phyloP scores from a whole-genome alignment of 2,797 vertebrate species.

The Lithobates pipiens region DNA sequence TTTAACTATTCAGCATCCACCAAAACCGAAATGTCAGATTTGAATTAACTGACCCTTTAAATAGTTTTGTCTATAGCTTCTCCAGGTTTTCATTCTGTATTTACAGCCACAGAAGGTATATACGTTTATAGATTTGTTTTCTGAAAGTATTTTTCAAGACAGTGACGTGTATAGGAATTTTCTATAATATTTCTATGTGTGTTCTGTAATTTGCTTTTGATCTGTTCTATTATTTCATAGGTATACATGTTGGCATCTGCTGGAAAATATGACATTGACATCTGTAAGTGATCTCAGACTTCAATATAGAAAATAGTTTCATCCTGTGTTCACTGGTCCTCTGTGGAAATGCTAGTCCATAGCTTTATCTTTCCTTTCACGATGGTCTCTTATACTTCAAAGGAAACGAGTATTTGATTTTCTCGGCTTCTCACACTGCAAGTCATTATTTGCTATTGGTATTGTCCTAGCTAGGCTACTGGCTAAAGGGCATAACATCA shows the following conservation, averaged over 20 bases:
- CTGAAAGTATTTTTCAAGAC: no score
- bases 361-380: constrained; percentile 8
- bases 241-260: not conserved
- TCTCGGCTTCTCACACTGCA: constrained; percentile 22
- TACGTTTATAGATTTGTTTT: no score
- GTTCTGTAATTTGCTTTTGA: not conserved
- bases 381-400: constrained; percentile 14
- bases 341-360: not conserved
- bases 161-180: no score
- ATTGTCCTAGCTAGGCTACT: constrained; percentile 44
- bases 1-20: no score
- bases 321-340: not conserved
- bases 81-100: no score
- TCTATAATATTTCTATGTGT: not conserved
- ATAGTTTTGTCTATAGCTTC: no score
- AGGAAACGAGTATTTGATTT: constrained; percentile 34
- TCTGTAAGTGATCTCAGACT: not conserved
- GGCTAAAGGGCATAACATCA: constrained; percentile 41
- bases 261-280: not conserved
- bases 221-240: not conserved
- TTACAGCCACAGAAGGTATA: no score
- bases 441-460: constrained; percentile 34
- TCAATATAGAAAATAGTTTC: not conserved
- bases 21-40: no score
- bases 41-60: no score